Evolutionary conservation across 1,140 invertebrate species (phyloP).

Genomic region (Riptortus pedestris): DNA sequence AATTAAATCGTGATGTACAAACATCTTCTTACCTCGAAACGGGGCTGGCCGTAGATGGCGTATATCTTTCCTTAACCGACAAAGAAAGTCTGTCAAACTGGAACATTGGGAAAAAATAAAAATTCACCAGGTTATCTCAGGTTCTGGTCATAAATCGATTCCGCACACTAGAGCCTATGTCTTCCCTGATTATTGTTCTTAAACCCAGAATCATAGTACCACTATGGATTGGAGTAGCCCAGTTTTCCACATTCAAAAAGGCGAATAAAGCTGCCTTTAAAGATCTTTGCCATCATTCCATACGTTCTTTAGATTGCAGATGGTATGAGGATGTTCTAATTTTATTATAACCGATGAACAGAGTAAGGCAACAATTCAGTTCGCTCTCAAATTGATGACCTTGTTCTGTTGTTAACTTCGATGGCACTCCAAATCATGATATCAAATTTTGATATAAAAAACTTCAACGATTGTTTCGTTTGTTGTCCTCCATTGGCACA

Average conservation of each 20-base stretch:
- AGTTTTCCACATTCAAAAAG: neutral
- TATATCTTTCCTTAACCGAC: neutral
- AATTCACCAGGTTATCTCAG: slow-evolving; percentile 1
- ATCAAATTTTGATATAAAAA: neutral
- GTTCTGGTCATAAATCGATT: neutral
- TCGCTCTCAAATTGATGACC: slow-evolving; percentile 34
- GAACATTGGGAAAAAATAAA: too few species aligned
- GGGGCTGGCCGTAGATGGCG: neutral
- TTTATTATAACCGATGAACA: slow-evolving; percentile 29
- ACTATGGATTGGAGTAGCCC: neutral
- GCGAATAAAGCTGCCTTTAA: neutral
- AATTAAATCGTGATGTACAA: neutral
- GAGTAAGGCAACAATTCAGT: slow-evolving; percentile 28
- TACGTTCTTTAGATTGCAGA: slow-evolving; percentile 35
- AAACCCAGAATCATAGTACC: too few species aligned
- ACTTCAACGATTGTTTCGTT: neutral
- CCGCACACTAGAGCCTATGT: neutral
- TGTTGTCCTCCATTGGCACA: neutral
- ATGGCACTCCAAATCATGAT: neutral
- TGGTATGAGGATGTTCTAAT: slow-evolving; percentile 35
- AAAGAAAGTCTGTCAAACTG: neutral
- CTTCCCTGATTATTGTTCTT: neutral
- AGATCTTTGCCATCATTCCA: slow-evolving; percentile 35
- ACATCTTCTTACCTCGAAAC: neutral
- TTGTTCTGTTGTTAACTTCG: slow-evolving; percentile 29